phyloP scores from a whole-genome alignment of 37 sponge, comb jelly and placozoan genomes.

The Theonella swinhoei region DNA sequence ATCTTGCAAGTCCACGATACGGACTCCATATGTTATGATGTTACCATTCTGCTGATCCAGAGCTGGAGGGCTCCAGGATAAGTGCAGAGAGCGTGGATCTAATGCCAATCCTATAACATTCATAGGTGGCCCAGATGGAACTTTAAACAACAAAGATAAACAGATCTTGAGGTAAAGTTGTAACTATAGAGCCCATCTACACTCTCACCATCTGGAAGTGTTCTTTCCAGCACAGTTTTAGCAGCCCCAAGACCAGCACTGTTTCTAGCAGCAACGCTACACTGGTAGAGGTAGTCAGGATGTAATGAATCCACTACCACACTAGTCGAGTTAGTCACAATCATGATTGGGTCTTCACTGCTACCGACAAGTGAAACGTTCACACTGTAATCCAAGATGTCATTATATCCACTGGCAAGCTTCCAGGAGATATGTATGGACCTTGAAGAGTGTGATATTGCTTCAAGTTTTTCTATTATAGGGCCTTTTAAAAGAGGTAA shows the following conservation, averaged over 20 bases:
- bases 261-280: conserved; percentile 8
- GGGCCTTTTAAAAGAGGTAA: too few species aligned
- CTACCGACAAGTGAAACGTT: neutral
- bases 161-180: too few species aligned
- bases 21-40: neutral
- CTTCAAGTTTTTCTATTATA: too few species aligned
- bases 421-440: neutral
- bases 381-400: neutral
- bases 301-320: neutral
- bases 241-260: neutral
- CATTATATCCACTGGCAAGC: too few species aligned
- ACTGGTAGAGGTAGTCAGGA: conserved; percentile 20
- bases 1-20: neutral
- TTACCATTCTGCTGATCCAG: neutral
- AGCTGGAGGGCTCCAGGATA: neutral
- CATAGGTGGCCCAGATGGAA: neutral
- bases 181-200: too few species aligned
- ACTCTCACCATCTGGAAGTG: neutral
- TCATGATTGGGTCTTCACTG: neutral
- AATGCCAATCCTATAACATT: neutral
- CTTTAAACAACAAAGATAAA: neutral
- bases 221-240: neutral
- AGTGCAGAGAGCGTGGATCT: neutral
- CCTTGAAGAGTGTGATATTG: neutral
- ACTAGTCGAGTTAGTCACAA: neutral